phyloP scores from a whole-genome alignment of 1,140 invertebrate species.

The Triops longicaudatus region DNA sequence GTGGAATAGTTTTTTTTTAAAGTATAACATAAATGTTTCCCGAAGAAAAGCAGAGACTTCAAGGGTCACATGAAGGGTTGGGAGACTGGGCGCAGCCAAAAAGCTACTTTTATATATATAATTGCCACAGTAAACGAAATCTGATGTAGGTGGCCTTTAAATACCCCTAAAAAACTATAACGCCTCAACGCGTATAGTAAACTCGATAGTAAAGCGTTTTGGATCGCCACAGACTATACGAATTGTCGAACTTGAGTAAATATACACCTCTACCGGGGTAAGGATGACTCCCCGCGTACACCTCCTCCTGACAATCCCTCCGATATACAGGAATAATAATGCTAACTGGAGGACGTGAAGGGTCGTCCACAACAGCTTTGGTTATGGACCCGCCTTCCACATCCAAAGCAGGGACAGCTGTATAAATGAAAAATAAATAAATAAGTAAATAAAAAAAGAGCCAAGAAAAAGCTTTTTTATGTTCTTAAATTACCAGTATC shows the following conservation, averaged over 20 bases:
- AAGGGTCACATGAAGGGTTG: neutral
- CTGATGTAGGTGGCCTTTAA: neutral
- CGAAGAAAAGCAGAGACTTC: neutral
- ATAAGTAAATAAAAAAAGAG: neutral
- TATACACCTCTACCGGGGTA: conserved; percentile 97
- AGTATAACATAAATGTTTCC: neutral
- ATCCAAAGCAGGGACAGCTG: conserved; percentile 6
- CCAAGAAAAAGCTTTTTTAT: neutral
- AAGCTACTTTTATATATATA: neutral
- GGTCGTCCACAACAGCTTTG: conserved; percentile 29
- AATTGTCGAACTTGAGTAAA: conserved; percentile 98
- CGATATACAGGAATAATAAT: conserved; percentile 87
- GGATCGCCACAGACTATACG: conserved; percentile 96
- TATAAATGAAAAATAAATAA: too few relatives aligned
- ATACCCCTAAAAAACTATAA: neutral
- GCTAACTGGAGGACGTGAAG: conserved; percentile 52
- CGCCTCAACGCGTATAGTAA: conserved; percentile 69
- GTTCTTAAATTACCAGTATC: conserved; percentile 41
- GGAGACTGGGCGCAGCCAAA: neutral
- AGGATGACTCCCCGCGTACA: conserved; percentile 91
- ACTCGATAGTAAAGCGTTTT: conserved; percentile 98
- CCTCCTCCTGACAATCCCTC: conserved; percentile 91
- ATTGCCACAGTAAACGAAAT: neutral
- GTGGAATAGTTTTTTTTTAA: neutral
- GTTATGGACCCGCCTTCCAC: conserved; percentile 19